A percentile compares a stretch with the other conserved stretches of the same genome.
Conservation (phyloP, 30 jellyfish, hydroid and myxozoan genomes). For the Cassiopea xamachana region DNA sequence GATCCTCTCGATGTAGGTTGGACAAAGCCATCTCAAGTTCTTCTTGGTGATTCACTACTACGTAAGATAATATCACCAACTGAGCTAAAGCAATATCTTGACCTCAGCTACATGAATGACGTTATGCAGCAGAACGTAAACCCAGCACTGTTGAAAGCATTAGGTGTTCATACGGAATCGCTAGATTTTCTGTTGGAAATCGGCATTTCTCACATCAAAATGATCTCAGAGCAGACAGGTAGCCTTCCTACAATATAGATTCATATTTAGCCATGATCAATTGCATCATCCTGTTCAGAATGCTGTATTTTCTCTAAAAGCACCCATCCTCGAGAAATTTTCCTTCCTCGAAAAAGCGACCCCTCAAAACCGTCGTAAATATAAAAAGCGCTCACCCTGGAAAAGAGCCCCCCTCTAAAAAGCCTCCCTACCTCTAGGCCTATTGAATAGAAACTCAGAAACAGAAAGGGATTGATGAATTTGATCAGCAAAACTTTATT, state of each 20-base stretch:
- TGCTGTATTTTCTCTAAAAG: too few relatives aligned
- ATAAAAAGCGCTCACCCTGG: too few relatives aligned
- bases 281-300: neutral
- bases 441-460: too few relatives aligned
- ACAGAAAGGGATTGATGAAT: too few relatives aligned
- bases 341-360: too few relatives aligned
- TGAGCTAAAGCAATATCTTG: conserved; percentile 61
- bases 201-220: conserved; percentile 58
- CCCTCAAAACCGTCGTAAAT: too few relatives aligned
- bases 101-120: conserved; percentile 63
- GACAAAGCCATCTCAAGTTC: conserved; percentile 61
- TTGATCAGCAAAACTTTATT: too few relatives aligned
- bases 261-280: conserved; percentile 15
- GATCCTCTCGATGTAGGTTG: conserved; percentile 16
- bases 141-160: conserved; percentile 55
- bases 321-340: too few relatives aligned
- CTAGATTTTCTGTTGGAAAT: conserved; percentile 80
- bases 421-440: too few relatives aligned
- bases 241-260: neutral
- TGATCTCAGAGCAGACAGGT: conserved; percentile 37
- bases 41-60: conserved; percentile 53
- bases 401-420: too few relatives aligned
- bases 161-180: conserved; percentile 77
- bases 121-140: conserved; percentile 55
- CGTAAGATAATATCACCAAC: conserved; percentile 42